Base-by-base conservation (phyloP, 2,113 vertebrate genomes). In the Oreotrochilus melanogaster region DNA sequence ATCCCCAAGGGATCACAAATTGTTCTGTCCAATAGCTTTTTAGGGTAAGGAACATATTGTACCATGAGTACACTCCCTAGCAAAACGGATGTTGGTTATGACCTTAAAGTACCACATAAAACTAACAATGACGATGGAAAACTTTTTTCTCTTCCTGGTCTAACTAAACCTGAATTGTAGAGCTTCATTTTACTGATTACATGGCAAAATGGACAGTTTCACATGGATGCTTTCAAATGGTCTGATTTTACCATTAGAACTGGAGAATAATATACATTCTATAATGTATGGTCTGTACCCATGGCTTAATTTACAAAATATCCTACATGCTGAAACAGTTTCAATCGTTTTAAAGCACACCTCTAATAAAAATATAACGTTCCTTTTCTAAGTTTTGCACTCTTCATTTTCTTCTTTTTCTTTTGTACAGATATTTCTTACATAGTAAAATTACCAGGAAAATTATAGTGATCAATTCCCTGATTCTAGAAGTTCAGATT, bases 151-250 rank as follows among this genome's bases (percentile, higher is more conserved):
- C 33, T 43, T 62, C 57, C 39, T 45, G 30, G 35, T 65, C 91
- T 87, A 79, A 88, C 81, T 85, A 85, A 75, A 66, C 78, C 74
- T 89, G 85, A 93, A 86, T 27, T 64, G n/a, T 58, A 89, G 48
- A 3, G 11, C 31, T 80, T 87, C 27, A 4, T 87, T 93, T 94
- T 93, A 50, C 47, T 53, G 65, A 78, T 64, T 83, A 60, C 1
- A 1, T 78, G 39, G 74, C 78, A 93, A 93, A 94, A 93, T 13
- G 54, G 84, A 7, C 61, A 65, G 53, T 89, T 95, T 72, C 64
- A 64, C 92, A 72, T 56, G 54, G 69, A 60, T 79, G 75, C 43
- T 88, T 92, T 92, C 78, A 93, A 75, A 73, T 57, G 14, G 18
- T 51, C 66, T 81, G 31, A 57, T 91, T 78, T 66, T 85, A 78